Base-by-base conservation (phyloP, 2,113 vertebrate genomes). In the Plectropomus leopardus region DNA sequence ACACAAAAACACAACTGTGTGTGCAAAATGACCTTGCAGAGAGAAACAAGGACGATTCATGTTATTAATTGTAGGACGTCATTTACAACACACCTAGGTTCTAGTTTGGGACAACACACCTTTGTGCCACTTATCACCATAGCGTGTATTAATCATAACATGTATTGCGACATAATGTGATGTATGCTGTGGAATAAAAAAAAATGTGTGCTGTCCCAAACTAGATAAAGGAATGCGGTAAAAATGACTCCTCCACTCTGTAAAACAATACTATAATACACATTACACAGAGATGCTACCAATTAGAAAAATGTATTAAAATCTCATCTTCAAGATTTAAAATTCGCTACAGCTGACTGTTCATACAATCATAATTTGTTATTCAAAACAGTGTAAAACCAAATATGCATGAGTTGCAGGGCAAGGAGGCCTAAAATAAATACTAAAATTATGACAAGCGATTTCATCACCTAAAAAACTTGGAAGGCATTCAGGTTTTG, bases 391-490 rank as follows among this genome's bases (percentile, higher is more conserved):
- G 58, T 74, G 69, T 81, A 40, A 89, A 86, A 80, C 54, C 63
- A 88, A 88, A 75, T 66, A 71, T 80, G 85, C 89, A 90, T 79
- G 60, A 77, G 80, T 44, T 60, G 72, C 23, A 48, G 69, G 7
- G 81, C 16, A 24, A 47, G 45, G 60, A 82, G 78, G 80, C 48
- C 67, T 70, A 17, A 61, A 86, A 89, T 88, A 89, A 89, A 90
- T 90, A 88, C 72, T 80, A 75, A 80, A 87, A 81, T 86, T 32
- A 71, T 89, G 85, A 90, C 88, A 42, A 60, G 77, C 0, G 34
- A 68, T 90, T 89, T 89, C 90, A 88, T 91, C 91, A 84, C 65
- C 53, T 34, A 67, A 67, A 61, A 88, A 84, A 76, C 54, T 36
- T 21, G 70, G 40, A 85, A 83, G 79, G 75, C 68, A 26, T 73